Evolutionary conservation across 2,797 vertebrate species (phyloP).

Genomic region (Acanthopagrus latus): DNA sequence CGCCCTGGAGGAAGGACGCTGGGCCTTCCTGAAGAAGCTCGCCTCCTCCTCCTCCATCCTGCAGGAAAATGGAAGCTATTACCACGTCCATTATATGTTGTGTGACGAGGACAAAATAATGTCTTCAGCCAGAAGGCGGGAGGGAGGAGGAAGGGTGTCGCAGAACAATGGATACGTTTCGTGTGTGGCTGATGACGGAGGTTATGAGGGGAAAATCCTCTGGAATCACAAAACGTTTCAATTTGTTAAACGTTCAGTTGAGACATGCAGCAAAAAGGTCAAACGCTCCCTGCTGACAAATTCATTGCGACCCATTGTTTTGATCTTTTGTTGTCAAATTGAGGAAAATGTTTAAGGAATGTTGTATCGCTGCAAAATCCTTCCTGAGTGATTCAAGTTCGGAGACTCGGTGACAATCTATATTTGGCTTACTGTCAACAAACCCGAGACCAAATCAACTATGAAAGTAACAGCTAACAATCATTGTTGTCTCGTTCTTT

Average conservation of each 20-base stretch:
- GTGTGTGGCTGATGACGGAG: slow-evolving; percentile 33
- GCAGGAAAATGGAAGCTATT: slow-evolving; percentile 67
- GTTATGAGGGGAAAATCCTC: slow-evolving; percentile 42
- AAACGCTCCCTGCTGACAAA: slow-evolving; percentile 1
- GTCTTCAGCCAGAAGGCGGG: slow-evolving; percentile 44
- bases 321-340: neutral
- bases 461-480: neutral
- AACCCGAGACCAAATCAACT: neutral
- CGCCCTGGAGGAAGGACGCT: slow-evolving; percentile 57
- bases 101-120: slow-evolving; percentile 52
- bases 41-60: slow-evolving; percentile 63
- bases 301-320: slow-evolving; percentile 26
- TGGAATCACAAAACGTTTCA: slow-evolving; percentile 17
- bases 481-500: neutral
- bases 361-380: neutral
- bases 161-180: slow-evolving; percentile 60
- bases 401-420: neutral
- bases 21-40: slow-evolving; percentile 65
- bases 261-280: neutral
- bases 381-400: neutral
- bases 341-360: too few relatives aligned
- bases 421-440: neutral
- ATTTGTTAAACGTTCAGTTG: neutral
- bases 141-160: slow-evolving; percentile 14
- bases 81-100: slow-evolving; percentile 44